Conservation (phyloP, 2,113 vertebrate species). For the Erythrocercus mccallii region DNA sequence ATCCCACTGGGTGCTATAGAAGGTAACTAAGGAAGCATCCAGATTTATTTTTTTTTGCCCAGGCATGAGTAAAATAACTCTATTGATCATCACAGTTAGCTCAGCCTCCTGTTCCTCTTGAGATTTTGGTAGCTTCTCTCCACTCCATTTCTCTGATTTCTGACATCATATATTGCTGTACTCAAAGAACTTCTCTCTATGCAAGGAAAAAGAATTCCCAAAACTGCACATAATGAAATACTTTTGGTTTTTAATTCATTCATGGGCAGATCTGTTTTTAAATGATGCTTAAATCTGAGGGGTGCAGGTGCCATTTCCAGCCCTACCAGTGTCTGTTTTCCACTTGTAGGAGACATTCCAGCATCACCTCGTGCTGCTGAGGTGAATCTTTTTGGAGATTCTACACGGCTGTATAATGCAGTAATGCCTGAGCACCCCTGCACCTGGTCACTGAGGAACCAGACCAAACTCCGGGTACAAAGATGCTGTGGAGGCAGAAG, state of each 20-base stretch:
- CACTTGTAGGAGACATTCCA: background rate
- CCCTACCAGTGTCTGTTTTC: background rate
- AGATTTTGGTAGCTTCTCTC: background rate
- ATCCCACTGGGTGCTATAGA: background rate
- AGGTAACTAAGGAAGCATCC: background rate
- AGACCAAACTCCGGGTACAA: accelerated
- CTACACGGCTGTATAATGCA: background rate
- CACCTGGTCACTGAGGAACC: background rate
- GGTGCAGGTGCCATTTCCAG: background rate
- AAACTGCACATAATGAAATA: background rate
- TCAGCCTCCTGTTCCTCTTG: background rate
- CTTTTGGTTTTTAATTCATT: background rate
- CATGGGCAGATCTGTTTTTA: accelerated
- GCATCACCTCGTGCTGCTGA: background rate
- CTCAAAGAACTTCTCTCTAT: background rate
- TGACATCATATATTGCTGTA: background rate
- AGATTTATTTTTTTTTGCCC: background rate
- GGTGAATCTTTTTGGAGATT: background rate
- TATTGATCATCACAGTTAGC: background rate
- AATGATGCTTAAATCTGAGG: background rate
- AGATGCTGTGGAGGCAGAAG: background rate
- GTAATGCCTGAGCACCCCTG: background rate
- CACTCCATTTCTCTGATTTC: background rate
- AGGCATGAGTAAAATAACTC: background rate
- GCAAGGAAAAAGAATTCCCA: background rate